Base-by-base conservation (phyloP, 53 echinoderm and acorn worm species). In the Astropecten irregularis region DNA sequence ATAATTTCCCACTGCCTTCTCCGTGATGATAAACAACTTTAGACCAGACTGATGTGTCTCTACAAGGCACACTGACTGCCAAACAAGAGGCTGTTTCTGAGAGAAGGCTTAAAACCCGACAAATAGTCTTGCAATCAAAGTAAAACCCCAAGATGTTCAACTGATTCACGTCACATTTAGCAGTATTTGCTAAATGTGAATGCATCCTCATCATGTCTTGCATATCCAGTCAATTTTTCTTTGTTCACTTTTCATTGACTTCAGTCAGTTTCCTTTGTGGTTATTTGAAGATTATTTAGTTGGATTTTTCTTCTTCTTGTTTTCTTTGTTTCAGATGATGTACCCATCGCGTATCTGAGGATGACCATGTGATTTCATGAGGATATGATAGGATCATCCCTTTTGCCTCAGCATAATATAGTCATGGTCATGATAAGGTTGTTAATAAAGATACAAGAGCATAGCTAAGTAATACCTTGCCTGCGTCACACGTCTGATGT, bases 321-420 rank as follows among this genome's bases (percentile, higher is more conserved):
- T 34, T 68, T 70, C 7, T 40, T 23, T 74, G 19, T 50, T 69
- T 69, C 90, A 93, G 93, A 87, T 93, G 93, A 83, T 93, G 93
- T 93, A 93, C 87, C 93, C 93, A 55, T 93, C 93, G 14, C 91
- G 87, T 18, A 63, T 93, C 83, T 93, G 77, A 79, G 59, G 79
- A 61, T 21, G 49, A n/a, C n/a, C n/a, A n/a, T n/a, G n/a, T n/a
- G n/a, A n/a, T n/a, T n/a, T n/a, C n/a, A n/a, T n/a, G n/a, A n/a
- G n/a, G n/a, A n/a, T n/a, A n/a, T n/a, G n/a, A n/a, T n/a, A n/a
- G n/a, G n/a, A n/a, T n/a, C n/a, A n/a, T n/a, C n/a, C n/a, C n/a
- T n/a, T n/a, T n/a, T n/a, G n/a, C n/a, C n/a, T n/a, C n/a, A n/a
- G n/a, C n/a, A n/a, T n/a, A n/a, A n/a, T n/a, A n/a, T n/a, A n/a